Base-by-base conservation (phyloP, 2,113 vertebrate species). In the Trichechus manatus region DNA sequence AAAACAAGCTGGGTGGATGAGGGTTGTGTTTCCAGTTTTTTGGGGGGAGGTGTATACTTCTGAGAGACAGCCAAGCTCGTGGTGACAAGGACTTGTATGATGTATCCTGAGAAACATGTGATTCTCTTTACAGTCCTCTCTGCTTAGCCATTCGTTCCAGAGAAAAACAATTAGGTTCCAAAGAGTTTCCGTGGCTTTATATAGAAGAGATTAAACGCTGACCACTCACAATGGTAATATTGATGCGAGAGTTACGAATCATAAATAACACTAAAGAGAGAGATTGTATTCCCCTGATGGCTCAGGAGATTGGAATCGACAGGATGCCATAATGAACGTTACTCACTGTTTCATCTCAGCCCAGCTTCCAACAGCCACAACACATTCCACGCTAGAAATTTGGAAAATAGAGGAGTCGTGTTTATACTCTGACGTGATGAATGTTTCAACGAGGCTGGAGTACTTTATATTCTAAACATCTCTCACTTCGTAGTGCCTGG, bases 381-480 rank as follows among this genome's bases (percentile, higher is more conserved):
- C 4, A 0, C 7, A 42, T 14, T 6, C 4, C 3, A 1, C 53
- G 11, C 29, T 5, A 11, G 63, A 94, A 66, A 84, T 23, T 13
- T 5, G 44, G 72, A 80, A 74, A 29, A 36, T 0, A 7, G 29
- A 29, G 2, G 9, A 20, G 6, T 4, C 3, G 50, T 0, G 1
- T 25, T 15, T 17, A 10, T 36, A 0, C 9, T 64, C 39, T 11
- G 0, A 0, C 4, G 29, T 2, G n/a, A 39, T 63, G 36, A 20
- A 31, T 0, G 1, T 22, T 64, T 25, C 13, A 39, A 5, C 0
- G 0, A 1, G 5, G 20, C 20, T 63, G 39, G 15, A n/a, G 6
- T 2, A 0, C 3, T 31, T 27, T 10, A 3, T 13, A 0, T 14
- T 20, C 1, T 4, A n/a, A 31, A 11, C 0, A 0, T 13, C 0